These are phyloP conservation scores for Elachura formosa DNA, from an alignment of 2,113 vertebrate species.

Conservation along the genomic window DNA sequence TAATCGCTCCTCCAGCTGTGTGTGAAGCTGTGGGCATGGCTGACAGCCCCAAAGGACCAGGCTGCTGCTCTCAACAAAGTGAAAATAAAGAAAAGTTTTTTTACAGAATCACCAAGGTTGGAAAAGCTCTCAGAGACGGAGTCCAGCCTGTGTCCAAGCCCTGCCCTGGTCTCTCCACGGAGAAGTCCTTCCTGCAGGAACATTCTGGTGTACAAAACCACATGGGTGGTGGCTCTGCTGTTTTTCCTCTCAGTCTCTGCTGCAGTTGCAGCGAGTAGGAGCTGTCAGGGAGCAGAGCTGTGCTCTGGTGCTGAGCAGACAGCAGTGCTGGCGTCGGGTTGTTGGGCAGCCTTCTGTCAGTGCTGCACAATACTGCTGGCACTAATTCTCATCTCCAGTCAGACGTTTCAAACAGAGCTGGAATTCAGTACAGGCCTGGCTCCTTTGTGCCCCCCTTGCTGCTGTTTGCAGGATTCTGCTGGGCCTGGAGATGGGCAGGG, in stretches of 20 bases:
- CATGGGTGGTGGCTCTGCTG: neutral
- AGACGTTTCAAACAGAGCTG: neutral
- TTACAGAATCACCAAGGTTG: neutral
- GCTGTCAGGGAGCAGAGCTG: neutral
- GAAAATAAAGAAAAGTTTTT: neutral
- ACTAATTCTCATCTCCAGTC: neutral
- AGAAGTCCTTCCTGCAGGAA: neutral
- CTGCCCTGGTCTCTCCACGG: neutral
- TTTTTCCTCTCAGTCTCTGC: neutral
- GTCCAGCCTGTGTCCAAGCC: neutral
- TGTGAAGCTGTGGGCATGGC: neutral
- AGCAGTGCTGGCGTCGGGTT: neutral
- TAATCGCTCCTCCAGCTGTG: neutral
- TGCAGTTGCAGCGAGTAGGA: neutral
- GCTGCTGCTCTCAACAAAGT: neutral
- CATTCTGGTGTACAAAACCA: neutral
- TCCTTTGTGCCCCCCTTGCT: neutral
- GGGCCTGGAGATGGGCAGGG: neutral
- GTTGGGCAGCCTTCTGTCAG: neutral
- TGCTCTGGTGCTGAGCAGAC: neutral
- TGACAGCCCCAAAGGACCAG: neutral
- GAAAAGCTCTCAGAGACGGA: neutral
- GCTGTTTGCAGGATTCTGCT: neutral
- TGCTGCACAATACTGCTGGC: neutral
- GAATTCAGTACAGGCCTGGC: rapidly evolving